A percentile compares a stretch with the other conserved stretches of the same genome.
Evolutionary conservation across 1,140 invertebrate species (phyloP).

Genomic region (Drosophila tristis): DNA sequence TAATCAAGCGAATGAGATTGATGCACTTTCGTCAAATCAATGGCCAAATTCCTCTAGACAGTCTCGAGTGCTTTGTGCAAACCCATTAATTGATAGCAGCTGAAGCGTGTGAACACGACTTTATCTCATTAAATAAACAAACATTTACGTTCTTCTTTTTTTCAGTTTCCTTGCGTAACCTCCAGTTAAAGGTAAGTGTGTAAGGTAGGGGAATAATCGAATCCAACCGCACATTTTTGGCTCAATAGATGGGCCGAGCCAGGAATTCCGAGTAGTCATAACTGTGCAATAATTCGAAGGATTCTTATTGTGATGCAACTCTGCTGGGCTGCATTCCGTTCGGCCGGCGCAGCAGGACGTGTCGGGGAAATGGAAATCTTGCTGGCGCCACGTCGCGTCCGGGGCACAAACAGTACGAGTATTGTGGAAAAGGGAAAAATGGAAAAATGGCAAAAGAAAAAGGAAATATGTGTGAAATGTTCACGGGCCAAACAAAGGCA

Average conservation of each 20-base stretch:
- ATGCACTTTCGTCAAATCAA: slow-evolving; percentile 1
- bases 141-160: too few species aligned
- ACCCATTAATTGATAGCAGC: too few species aligned
- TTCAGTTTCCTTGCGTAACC: too few species aligned
- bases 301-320: slow-evolving; percentile 24
- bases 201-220: slow-evolving; percentile 29
- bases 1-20: slow-evolving; percentile 30
- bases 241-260: slow-evolving; percentile 9
- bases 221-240: slow-evolving; percentile 2
- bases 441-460: slow-evolving; percentile 38
- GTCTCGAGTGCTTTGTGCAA: slow-evolving; percentile 6
- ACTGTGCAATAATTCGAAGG: slow-evolving; percentile 30
- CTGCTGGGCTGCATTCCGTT: slow-evolving; percentile 29
- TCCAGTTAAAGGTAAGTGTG: too few species aligned
- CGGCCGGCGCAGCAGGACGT: slow-evolving; percentile 69
- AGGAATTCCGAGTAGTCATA: slow-evolving; percentile 45
- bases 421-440: slow-evolving; percentile 33
- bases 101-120: too few species aligned
- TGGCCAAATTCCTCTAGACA: slow-evolving; percentile 17
- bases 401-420: slow-evolving; percentile 3
- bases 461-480: slow-evolving; percentile 65
- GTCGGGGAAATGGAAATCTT: slow-evolving; percentile 19
- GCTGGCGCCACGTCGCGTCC: slow-evolving; percentile 63
- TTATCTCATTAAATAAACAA: too few species aligned
- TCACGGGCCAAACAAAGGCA: slow-evolving; percentile 27